Conservation (phyloP, 2,797 vertebrate genomes). For the Anabacerthia variegaticeps region DNA sequence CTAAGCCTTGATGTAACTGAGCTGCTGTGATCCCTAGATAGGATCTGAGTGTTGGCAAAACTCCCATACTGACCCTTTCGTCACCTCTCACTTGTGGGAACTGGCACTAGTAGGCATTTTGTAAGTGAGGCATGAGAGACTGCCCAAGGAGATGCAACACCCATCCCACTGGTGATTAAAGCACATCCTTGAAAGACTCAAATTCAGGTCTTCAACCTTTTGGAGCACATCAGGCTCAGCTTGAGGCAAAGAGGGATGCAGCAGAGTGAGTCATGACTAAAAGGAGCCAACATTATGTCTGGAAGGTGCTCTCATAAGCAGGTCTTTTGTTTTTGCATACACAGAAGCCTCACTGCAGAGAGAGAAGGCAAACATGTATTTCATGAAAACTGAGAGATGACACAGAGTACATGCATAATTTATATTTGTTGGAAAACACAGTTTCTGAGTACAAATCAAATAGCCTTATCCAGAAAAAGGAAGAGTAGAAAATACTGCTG, state of each 20-base stretch:
- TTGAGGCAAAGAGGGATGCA: neutral
- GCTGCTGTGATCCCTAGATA: neutral
- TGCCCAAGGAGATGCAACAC: neutral
- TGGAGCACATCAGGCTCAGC: neutral
- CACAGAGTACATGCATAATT: neutral
- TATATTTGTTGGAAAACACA: neutral
- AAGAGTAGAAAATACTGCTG: neutral
- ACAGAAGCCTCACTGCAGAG: neutral
- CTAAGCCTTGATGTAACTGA: neutral
- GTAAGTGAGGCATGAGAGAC: neutral
- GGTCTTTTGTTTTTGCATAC: neutral
- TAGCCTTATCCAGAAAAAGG: neutral
- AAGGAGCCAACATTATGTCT: neutral
- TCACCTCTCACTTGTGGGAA: neutral
- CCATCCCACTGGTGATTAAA: neutral
- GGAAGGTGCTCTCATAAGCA: neutral
- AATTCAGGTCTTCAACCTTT: neutral
- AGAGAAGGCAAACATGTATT: slow-evolving; percentile 2
- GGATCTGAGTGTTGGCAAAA: neutral
- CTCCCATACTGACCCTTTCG: neutral
- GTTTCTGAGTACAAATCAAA: neutral
- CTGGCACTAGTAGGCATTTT: neutral
- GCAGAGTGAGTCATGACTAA: neutral
- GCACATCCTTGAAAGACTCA: neutral
- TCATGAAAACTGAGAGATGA: neutral